Conservation (phyloP, 2,888 invertebrate species). For the Phlogophora meticulosa region DNA sequence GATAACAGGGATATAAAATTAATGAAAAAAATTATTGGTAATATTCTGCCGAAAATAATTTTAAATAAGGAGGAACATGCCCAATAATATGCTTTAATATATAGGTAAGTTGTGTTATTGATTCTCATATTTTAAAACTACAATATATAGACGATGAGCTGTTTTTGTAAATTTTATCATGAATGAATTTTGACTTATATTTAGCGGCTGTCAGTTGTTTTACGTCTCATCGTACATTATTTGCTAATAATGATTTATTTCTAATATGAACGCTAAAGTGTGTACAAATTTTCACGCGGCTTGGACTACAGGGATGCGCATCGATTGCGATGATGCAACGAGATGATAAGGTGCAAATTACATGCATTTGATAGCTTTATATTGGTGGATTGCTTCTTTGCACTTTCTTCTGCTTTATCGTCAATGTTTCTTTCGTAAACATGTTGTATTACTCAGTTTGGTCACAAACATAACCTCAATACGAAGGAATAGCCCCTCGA, state of each 20-base stretch:
- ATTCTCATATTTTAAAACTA: conserved; percentile 17
- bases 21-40: conserved; percentile 77
- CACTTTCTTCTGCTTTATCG: conserved; percentile 58
- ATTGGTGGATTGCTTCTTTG: conserved; percentile 71
- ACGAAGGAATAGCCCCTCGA: conserved; percentile 10
- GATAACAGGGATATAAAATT: conserved; percentile 80
- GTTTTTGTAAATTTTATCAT: conserved; percentile 66
- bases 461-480: conserved; percentile 76
- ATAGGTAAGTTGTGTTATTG: conserved; percentile 76
- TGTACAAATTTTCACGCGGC: conserved; percentile 82
- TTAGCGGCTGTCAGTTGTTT: conserved; percentile 90
- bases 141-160: conserved; percentile 21
- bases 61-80: conserved; percentile 72
- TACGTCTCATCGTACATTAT: conserved; percentile 80
- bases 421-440: conserved; percentile 40
- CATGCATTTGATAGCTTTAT: conserved; percentile 67
- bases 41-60: conserved; percentile 78
- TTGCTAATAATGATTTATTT: conserved; percentile 68
- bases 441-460: conserved; percentile 53
- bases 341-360: conserved; percentile 88
- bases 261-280: conserved; percentile 66
- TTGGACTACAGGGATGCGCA: conserved; percentile 82
- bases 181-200: conserved; percentile 80
- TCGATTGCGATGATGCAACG: conserved; percentile 88
- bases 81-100: conserved; percentile 78